These are phyloP conservation scores for Corvus hawaiiensis DNA, from an alignment of 2,113 vertebrate genomes.

Conservation along the genomic window DNA sequence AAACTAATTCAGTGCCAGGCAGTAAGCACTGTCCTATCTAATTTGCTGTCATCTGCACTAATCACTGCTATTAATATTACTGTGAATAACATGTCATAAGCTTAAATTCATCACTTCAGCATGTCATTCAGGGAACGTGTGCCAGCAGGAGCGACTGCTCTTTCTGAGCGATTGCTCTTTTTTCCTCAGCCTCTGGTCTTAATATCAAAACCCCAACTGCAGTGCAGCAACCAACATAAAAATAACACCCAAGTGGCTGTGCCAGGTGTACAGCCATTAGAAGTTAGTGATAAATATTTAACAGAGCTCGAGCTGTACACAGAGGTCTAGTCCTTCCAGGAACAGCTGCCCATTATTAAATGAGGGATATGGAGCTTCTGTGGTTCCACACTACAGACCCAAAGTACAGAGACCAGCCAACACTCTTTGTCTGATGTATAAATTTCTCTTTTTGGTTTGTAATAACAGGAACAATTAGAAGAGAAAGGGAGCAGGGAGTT, in stretches of 20 bases:
- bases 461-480: not conserved
- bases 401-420: not conserved
- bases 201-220: not conserved
- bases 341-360: not conserved
- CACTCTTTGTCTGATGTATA: rapidly evolving
- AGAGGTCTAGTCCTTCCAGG: not conserved
- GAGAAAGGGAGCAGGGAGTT: not conserved
- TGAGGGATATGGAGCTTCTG: not conserved
- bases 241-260: not conserved
- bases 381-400: not conserved
- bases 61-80: conserved; percentile 1
- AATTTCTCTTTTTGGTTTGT: not conserved
- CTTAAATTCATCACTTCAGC: not conserved
- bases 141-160: not conserved
- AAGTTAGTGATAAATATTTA: not conserved
- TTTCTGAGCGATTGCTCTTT: not conserved
- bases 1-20: not conserved
- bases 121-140: not conserved
- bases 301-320: not conserved
- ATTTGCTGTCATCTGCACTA: conserved; percentile 24
- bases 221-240: not conserved
- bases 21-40: not conserved
- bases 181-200: not conserved
- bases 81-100: not conserved
- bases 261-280: not conserved